phyloP scores from a whole-genome alignment of 2,797 vertebrate species.

The Borostomias antarcticus region DNA sequence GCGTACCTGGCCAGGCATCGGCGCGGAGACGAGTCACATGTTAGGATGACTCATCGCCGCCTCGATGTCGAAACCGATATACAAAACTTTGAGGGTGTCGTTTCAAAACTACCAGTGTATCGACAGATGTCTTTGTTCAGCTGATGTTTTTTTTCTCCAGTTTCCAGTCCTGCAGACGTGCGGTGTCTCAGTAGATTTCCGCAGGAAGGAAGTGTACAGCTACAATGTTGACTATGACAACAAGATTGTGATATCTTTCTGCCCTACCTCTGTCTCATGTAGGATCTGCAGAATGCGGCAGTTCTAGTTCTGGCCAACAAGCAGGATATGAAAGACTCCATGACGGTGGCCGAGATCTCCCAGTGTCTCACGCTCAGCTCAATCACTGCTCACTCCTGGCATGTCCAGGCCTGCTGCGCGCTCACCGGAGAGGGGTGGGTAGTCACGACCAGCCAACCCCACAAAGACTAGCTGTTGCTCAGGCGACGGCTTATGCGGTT shows the following conservation, averaged over 20 bases:
- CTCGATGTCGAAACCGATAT: not conserved
- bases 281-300: conserved; percentile 82
- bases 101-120: conserved; percentile 34
- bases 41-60: not conserved
- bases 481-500: not conserved
- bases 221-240: no score
- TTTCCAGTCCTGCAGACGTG: not conserved
- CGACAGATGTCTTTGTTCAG: conserved; percentile 19
- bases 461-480: not conserved
- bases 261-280: not conserved
- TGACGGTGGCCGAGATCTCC: conserved; percentile 84
- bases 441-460: not conserved
- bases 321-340: conserved; percentile 84
- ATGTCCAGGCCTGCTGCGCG: conserved; percentile 85
- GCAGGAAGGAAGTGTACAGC: no score
- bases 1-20: not conserved
- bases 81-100: no score
- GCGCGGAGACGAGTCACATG: no score
- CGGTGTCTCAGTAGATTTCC: not conserved
- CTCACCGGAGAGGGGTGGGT: conserved; percentile 88
- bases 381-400: conserved; percentile 84
- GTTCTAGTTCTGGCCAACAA: conserved; percentile 87
- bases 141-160: conserved; percentile 27
- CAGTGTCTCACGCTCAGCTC: conserved; percentile 78
- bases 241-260: no score